Percentiles rank a stretch among this genome's conserved stretches.
phyloP scores from a whole-genome alignment of 2,888 invertebrate genomes.

The Copidosoma aretas region DNA sequence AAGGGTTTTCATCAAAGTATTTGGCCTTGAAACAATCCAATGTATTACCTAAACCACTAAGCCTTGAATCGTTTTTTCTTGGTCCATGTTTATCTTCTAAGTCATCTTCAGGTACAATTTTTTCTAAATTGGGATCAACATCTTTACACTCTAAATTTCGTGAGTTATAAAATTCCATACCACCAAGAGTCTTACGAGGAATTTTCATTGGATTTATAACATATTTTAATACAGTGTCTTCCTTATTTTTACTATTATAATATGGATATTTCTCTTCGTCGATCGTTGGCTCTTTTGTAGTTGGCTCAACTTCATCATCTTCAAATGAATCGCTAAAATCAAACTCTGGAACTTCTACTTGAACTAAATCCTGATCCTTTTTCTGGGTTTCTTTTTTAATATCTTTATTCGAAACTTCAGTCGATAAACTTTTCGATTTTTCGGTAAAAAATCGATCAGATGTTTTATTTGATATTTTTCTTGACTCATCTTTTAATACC shows the following conservation, averaged over 20 bases:
- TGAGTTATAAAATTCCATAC: slow-evolving; percentile 76
- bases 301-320: slow-evolving; percentile 39
- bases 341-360: slow-evolving; percentile 51
- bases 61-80: slow-evolving; percentile 59
- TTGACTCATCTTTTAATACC: slow-evolving; percentile 44
- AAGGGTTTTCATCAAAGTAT: slow-evolving; percentile 77
- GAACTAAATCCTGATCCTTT: slow-evolving; percentile 46
- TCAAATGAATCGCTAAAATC: slow-evolving; percentile 47
- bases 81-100: slow-evolving; percentile 49
- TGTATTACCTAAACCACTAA: slow-evolving; percentile 74
- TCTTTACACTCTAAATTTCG: slow-evolving; percentile 62
- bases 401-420: slow-evolving; percentile 48
- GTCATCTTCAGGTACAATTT: slow-evolving; percentile 53
- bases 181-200: slow-evolving; percentile 71
- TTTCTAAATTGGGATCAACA: slow-evolving; percentile 53
- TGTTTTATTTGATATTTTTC: slow-evolving; percentile 45
- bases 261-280: slow-evolving; percentile 71
- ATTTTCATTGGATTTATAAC: slow-evolving; percentile 70
- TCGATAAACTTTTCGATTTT: slow-evolving; percentile 38
- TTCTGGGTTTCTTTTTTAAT: slow-evolving; percentile 46
- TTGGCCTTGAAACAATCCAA: slow-evolving; percentile 77
- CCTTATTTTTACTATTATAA: slow-evolving; percentile 64
- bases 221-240: slow-evolving; percentile 72
- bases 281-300: slow-evolving; percentile 36
- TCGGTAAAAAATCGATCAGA: slow-evolving; percentile 47